Evolutionary conservation across 2,797 vertebrate genomes (phyloP), one percentile per base, ranked within the genome.

Genomic region (Psittacula echo): DNA sequence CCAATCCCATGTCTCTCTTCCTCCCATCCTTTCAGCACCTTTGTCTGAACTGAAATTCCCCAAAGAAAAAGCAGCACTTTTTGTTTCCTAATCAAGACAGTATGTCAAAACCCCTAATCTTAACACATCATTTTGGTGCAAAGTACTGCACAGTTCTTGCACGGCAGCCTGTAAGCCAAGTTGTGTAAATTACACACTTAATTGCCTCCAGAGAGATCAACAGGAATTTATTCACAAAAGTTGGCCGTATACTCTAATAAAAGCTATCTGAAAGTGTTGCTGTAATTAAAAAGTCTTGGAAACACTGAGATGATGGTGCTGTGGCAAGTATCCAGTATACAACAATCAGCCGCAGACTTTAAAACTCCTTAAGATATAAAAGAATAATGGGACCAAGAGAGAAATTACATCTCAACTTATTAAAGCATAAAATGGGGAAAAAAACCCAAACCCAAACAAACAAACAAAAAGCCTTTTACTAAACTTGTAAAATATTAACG

Each of bases 211-310:
- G 50, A 85, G 67, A 82, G 45, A 74, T 2, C 41, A 19, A 77
- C 20, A 72, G 76, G 71, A 67, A 82, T 64, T 82, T 72, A 54
- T 68, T 73, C 27, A 62, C 7, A 42, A 34, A 72, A 61, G 23
- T 29, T 86, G 41, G 71, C 48, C 87, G 51, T 13, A 29, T 34
- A 39, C 37, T 67, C 29, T 65, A 95, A 74, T 71, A 80, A 85
- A 78, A 90, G 61, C 47, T 50, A 84, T 56, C 73, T 60, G 58
- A 68, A 91, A 84, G 58, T 32, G 48, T 53, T 62, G 71, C 53
- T 86, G 50, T 68, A 89, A 89, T 94, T 89, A 71, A 87, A 87
- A 84, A 47, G 32, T 91, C 85, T 73, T 62, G 24, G 27, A 85
- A 54, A 75, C 3, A 2, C 58, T 66, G 76, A 74, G 89, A 89